Percentiles rank a stretch among this genome's conserved stretches.
Conservation (phyloP, 2,113 vertebrate species). For the Cottus gobio region DNA sequence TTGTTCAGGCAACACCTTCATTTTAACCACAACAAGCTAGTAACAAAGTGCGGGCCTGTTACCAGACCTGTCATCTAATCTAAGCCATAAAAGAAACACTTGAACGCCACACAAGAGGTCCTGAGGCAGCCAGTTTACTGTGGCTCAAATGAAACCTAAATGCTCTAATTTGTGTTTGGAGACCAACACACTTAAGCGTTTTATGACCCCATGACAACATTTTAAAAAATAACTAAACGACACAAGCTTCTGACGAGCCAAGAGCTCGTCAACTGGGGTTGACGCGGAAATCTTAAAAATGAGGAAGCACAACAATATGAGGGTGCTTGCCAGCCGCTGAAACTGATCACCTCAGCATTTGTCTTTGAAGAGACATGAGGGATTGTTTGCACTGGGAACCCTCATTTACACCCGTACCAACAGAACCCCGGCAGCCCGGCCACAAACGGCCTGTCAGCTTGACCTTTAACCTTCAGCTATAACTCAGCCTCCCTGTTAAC, state of each 20-base stretch:
- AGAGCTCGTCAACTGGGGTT: constrained; percentile 25
- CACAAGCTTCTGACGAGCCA: constrained; percentile 45
- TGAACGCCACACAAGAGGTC: constrained; percentile 8
- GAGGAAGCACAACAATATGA: constrained; percentile 52
- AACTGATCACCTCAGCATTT: constrained; percentile 54
- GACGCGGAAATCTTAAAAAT: constrained; percentile 54
- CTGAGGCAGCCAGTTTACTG: constrained; percentile 34
- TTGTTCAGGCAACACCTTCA: constrained; percentile 18
- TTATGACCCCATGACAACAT: constrained; percentile 39
- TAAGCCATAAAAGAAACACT: constrained; percentile 45
- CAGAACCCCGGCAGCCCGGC: constrained; percentile 38
- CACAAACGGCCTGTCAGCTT: constrained; percentile 62
- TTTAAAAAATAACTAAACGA: constrained; percentile 15
- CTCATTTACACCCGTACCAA: constrained; percentile 55
- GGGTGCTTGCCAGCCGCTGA: constrained; percentile 20
- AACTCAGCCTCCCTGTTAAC: constrained; percentile 58
- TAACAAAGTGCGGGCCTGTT: constrained; percentile 13
- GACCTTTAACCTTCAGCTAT: constrained; percentile 68
- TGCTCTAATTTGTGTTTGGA: constrained; percentile 57
- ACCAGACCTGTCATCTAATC: constrained; percentile 45
- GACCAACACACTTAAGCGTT: constrained; percentile 28
- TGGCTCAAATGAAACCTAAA: constrained; percentile 61
- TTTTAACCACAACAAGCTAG: constrained; percentile 37
- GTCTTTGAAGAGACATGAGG: constrained; percentile 61
- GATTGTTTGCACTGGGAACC: constrained; percentile 55